Conservation (phyloP, 1,140 invertebrate species). For the Heliconius congener region DNA sequence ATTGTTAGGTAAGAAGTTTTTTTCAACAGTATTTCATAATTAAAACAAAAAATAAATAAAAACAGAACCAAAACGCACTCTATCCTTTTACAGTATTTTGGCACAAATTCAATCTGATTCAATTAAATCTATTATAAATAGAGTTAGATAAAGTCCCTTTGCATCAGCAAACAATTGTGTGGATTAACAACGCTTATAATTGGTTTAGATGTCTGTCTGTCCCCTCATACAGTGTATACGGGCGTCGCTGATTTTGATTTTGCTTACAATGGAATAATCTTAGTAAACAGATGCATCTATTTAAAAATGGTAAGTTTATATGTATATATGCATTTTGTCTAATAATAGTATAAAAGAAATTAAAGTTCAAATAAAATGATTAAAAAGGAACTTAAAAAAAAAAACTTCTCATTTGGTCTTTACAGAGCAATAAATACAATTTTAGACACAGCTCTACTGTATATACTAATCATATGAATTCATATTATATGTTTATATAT, state of each 20-base stretch:
- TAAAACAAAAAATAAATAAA: no score
- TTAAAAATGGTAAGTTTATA: not conserved
- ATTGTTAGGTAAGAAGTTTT: not conserved
- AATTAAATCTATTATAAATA: conserved; percentile 9
- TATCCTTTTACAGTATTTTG: not conserved
- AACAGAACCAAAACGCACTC: no score
- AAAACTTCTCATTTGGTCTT: no score
- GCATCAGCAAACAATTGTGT: conserved; percentile 55
- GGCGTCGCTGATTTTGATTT: conserved; percentile 56
- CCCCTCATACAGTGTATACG: conserved; percentile 42
- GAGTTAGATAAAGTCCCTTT: conserved; percentile 39
- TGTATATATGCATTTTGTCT: no score
- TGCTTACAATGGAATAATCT: conserved; percentile 52
- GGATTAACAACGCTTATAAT: conserved; percentile 74
- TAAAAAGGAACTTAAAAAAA: no score
- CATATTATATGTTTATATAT: no score
- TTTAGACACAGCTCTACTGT: no score
- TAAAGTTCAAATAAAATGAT: no score
- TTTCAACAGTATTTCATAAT: no score
- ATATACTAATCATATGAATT: no score
- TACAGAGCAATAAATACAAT: no score
- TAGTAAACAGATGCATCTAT: conserved; percentile 8
- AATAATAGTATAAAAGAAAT: no score
- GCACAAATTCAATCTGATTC: not conserved
- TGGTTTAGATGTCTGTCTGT: conserved; percentile 67